Evolutionary conservation across 2,113 vertebrate species (phyloP).

Genomic region (Elephas maximus): DNA sequence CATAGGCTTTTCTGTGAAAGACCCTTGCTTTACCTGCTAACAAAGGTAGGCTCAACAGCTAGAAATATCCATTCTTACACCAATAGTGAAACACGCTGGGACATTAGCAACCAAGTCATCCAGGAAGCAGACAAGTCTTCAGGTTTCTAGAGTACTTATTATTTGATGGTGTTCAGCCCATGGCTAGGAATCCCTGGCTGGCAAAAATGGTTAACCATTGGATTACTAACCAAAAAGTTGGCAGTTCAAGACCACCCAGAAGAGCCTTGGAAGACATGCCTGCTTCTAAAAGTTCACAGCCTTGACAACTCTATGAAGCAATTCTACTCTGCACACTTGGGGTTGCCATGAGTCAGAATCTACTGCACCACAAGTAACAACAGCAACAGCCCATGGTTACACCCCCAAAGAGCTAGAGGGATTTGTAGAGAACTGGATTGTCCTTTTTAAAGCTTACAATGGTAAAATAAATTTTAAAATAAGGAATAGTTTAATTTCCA

Average conservation of each 20-base stretch:
- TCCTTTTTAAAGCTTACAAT: background rate
- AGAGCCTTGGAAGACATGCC: no score
- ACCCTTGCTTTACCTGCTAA: background rate
- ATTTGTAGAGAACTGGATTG: background rate
- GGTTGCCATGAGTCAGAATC: no score
- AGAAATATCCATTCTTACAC: background rate
- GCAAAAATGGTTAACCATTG: no score
- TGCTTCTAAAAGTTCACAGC: no score
- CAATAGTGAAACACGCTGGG: background rate
- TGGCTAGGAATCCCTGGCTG: background rate
- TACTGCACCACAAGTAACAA: no score
- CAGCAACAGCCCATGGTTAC: background rate
- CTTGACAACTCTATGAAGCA: no score
- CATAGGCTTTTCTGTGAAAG: background rate
- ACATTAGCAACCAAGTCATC: background rate
- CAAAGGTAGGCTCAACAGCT: background rate
- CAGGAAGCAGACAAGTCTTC: background rate
- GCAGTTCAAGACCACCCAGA: no score
- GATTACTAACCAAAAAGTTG: no score
- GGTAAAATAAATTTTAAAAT: constrained; percentile 21
- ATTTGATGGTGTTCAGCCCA: background rate
- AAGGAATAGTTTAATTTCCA: background rate
- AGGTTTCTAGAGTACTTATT: background rate
- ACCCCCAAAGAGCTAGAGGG: background rate
- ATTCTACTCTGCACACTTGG: no score